Evolutionary conservation across 2,797 vertebrate species (phyloP).

Genomic region (Halcyon leucocephala): DNA sequence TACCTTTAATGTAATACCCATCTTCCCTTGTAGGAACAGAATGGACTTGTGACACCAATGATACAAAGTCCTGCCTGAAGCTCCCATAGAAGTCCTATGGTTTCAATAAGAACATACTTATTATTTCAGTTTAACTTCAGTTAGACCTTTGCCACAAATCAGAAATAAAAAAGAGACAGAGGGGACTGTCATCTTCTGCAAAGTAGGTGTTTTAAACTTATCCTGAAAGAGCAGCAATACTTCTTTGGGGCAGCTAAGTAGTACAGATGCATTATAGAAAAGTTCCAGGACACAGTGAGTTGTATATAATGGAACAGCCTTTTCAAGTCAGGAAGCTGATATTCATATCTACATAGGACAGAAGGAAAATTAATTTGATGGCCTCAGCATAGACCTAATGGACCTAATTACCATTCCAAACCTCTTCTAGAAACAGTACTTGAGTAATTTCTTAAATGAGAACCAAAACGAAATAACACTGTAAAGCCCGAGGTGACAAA

Average conservation of each 20-base stretch:
- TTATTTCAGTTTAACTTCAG: neutral
- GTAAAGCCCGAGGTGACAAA: constrained; percentile 44
- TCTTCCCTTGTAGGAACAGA: neutral
- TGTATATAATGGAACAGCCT: neutral
- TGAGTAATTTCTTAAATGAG: constrained; percentile 46
- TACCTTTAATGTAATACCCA: neutral
- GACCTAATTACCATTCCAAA: constrained; percentile 53
- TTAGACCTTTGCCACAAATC: neutral
- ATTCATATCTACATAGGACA: neutral
- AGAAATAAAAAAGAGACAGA: neutral
- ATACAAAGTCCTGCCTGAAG: neutral
- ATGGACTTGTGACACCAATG: neutral
- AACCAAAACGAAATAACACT: neutral
- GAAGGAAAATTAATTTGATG: constrained; percentile 44
- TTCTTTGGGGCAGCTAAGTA: constrained; percentile 3
- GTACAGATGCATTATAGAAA: neutral
- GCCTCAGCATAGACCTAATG: constrained; percentile 16
- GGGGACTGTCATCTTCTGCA: neutral
- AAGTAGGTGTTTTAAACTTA: neutral
- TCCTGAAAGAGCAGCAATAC: neutral
- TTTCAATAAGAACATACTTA: neutral
- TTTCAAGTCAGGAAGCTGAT: constrained; percentile 26
- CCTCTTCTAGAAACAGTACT: constrained; percentile 26
- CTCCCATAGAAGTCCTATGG: neutral
- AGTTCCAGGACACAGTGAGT: neutral